These are phyloP conservation scores for Crax fasciolata DNA, from an alignment of 2,797 vertebrate genomes.

Conservation along the genomic window DNA sequence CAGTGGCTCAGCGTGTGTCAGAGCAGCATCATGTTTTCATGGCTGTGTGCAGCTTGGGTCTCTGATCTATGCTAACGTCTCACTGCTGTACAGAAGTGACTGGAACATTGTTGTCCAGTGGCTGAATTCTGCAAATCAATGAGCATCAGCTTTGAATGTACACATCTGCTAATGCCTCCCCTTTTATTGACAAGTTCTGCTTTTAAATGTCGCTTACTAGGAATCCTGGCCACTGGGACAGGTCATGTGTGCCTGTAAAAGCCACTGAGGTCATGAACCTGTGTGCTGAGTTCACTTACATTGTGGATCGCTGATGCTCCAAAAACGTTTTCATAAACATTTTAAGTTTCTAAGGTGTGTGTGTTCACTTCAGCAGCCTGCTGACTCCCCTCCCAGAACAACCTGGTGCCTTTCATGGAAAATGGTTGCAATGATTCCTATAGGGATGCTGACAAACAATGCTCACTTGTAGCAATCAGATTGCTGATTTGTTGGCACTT, in stretches of 20 bases:
- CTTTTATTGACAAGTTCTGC: not conserved
- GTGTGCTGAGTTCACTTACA: not conserved
- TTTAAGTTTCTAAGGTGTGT: not conserved
- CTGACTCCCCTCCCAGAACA: not conserved
- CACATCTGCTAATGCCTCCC: not conserved
- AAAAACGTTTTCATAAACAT: not conserved
- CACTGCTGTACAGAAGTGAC: not conserved
- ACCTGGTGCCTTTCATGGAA: not conserved
- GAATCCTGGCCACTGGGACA: not conserved
- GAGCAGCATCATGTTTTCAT: not conserved
- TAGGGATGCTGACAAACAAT: rapidly evolving
- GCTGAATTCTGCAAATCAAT: not conserved
- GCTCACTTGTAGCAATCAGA: not conserved
- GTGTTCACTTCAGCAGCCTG: not conserved
- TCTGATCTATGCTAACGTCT: rapidly evolving
- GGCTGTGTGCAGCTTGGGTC: rapidly evolving
- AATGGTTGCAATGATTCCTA: not conserved
- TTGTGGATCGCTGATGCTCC: not conserved
- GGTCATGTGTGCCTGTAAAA: not conserved
- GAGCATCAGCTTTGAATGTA: not conserved
- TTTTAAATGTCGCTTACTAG: not conserved
- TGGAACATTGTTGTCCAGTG: not conserved
- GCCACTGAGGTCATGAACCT: not conserved
- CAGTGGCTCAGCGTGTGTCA: not conserved
- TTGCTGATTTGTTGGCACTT: not conserved